These are phyloP conservation scores for Tretioscincus oriximinensis DNA, from an alignment of 2,113 vertebrate species.

Conservation along the genomic window DNA sequence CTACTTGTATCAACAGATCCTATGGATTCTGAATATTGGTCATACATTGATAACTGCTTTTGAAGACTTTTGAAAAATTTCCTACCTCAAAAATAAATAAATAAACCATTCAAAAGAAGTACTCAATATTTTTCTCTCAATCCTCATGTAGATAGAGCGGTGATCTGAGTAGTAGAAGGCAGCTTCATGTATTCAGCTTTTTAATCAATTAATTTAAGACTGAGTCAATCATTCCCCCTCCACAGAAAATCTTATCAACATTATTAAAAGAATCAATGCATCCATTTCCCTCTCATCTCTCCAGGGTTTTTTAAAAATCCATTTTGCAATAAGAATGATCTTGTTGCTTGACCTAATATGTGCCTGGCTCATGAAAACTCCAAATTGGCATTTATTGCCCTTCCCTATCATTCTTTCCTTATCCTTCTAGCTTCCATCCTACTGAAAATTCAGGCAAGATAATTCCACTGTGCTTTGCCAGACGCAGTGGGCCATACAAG, in stretches of 20 bases:
- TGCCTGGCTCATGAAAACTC: constrained; percentile 23
- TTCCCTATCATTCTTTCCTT: background rate
- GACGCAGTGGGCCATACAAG: background rate
- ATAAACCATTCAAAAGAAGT: background rate
- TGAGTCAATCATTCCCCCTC: constrained; percentile 1
- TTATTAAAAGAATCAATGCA: constrained; percentile 39
- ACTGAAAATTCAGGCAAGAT: background rate
- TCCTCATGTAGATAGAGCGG: background rate
- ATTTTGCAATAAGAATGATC: constrained; percentile 27
- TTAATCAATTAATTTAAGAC: constrained; percentile 23
- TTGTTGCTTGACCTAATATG: constrained; percentile 14
- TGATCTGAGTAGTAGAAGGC: background rate
- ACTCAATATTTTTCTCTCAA: background rate
- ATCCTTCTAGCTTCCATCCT: background rate
- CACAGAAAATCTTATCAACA: constrained; percentile 27
- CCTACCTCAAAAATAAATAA: background rate
- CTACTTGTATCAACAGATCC: background rate
- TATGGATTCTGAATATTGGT: background rate
- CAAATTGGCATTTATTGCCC: background rate
- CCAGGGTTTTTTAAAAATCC: constrained; percentile 28
- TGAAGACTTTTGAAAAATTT: background rate
- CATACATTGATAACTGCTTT: background rate
- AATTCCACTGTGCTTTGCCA: background rate
- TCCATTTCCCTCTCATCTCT: constrained; percentile 28
- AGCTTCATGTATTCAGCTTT: constrained; percentile 7